Evolutionary conservation across 2,888 invertebrate species (phyloP), one percentile per base, ranked within the genome.

Genomic region (Drosophila neotestacea): DNA sequence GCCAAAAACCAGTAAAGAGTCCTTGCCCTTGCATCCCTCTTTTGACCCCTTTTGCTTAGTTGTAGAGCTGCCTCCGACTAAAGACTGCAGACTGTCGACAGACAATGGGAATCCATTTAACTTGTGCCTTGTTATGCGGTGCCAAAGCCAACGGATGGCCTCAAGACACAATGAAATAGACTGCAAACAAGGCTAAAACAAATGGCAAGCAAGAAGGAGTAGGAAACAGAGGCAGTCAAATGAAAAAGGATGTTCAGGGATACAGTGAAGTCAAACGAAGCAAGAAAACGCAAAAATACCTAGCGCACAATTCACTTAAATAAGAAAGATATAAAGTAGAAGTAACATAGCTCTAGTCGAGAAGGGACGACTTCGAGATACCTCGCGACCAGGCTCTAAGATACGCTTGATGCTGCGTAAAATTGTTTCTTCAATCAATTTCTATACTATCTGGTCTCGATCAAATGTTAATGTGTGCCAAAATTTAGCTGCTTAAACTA

Each of bases 51-150:
- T 22, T 16, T 16, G 16, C 16, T 16, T 16, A 16, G 16, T 16
- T 32, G 30, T 6, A 5, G 30, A 30, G 30, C 32, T 32, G 32
- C 32, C 27, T 75, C 68, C 77, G 64, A 42, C 39, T 16, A 16
- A 16, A 16, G 16, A 16, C 16, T 55, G 73, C 69, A 73, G 73
- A 73, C 77, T 38, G 34, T 62, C 34, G 65, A 73, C 69, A 77
- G 76, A 76, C 76, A 77, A 55, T 64, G 69, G 66, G 63, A 60
- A 58, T 60, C 63, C 71, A 71, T 78, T 71, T 59, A 65, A 48
- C 64, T 65, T 71, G 42, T 30, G 65, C 44, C 65, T 38, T 56
- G 54, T 59, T 44, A 58, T 68, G 54, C 47, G 68, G 59, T 64
- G 44, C 50, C 32, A 68, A 63, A 72, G 51, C 30, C 60, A 70